Percentiles rank a stretch among this genome's conserved stretches.
Evolutionary conservation across 2,113 vertebrate species (phyloP).

Genomic region (Pituophis catenifer): DNA sequence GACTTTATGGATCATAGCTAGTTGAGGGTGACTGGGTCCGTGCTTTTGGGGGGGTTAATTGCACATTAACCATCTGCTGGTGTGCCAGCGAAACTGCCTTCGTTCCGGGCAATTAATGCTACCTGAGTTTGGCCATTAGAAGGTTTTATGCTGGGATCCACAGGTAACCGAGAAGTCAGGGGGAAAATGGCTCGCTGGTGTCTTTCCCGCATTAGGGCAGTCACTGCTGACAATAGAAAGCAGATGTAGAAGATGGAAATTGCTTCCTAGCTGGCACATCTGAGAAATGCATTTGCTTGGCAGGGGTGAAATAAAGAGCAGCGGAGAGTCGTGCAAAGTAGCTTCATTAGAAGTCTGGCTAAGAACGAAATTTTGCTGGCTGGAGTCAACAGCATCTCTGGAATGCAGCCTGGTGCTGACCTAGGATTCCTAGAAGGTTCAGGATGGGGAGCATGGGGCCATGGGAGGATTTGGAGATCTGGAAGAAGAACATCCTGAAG

Average conservation of each 20-base stretch:
- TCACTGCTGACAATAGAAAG: neutral
- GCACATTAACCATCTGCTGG: constrained; percentile 53
- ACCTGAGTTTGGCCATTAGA: constrained; percentile 49
- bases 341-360: neutral
- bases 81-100: constrained; percentile 9
- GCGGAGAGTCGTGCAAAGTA: neutral
- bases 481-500: neutral
- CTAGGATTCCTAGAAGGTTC: neutral
- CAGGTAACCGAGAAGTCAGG: constrained; percentile 32
- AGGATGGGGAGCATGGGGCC: neutral
- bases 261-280: neutral
- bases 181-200: constrained; percentile 26
- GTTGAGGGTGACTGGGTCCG: neutral
- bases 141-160: constrained; percentile 25
- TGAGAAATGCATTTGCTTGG: neutral
- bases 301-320: neutral
- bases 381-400: neutral
- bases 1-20: constrained; percentile 8
- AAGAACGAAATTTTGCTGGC: neutral
- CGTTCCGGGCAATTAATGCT: constrained; percentile 50
- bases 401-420: neutral
- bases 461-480: neutral
- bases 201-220: constrained; percentile 15
- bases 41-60: constrained; percentile 46
- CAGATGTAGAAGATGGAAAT: neutral